phyloP scores from a whole-genome alignment of 2,797 vertebrate genomes.

The Phoxinus dragarum region DNA sequence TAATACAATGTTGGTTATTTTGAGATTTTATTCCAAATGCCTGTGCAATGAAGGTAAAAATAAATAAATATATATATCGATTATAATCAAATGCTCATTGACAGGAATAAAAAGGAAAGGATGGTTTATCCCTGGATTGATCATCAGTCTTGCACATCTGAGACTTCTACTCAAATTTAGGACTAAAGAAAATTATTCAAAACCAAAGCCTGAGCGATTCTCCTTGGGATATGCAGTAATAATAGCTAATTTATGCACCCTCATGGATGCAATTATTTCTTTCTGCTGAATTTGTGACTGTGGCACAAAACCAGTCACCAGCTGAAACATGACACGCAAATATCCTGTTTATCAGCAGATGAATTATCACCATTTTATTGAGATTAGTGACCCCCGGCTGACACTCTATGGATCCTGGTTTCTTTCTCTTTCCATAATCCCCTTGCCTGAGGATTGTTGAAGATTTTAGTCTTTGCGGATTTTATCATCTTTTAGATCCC shows the following conservation, averaged over 20 bases:
- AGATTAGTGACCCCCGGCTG: constrained; percentile 62
- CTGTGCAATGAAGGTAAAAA: too few relatives aligned
- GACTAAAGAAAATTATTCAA: constrained; percentile 66
- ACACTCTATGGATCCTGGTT: constrained; percentile 55
- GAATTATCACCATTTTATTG: constrained; percentile 61
- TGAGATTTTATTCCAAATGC: too few relatives aligned
- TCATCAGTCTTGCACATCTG: constrained; percentile 66
- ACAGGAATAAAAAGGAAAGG: constrained; percentile 70
- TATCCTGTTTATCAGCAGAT: constrained; percentile 66
- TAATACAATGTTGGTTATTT: too few relatives aligned
- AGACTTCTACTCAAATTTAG: constrained; percentile 53
- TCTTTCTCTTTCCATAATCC: constrained; percentile 47
- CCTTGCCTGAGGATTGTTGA: neutral
- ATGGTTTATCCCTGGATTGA: constrained; percentile 60
- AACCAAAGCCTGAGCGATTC: constrained; percentile 61
- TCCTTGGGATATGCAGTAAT: constrained; percentile 66
- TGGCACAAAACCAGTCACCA: constrained; percentile 46
- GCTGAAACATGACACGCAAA: constrained; percentile 62
- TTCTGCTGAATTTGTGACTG: constrained; percentile 61
- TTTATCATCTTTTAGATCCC: constrained; percentile 37
- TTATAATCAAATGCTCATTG: constrained; percentile 69
- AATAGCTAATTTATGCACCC: constrained; percentile 75
- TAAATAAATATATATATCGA: neutral
- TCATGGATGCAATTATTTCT: constrained; percentile 77
- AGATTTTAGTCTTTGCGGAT: constrained; percentile 32